Conservation (phyloP, 2,888 invertebrate species). For the Leuctra nigra region DNA sequence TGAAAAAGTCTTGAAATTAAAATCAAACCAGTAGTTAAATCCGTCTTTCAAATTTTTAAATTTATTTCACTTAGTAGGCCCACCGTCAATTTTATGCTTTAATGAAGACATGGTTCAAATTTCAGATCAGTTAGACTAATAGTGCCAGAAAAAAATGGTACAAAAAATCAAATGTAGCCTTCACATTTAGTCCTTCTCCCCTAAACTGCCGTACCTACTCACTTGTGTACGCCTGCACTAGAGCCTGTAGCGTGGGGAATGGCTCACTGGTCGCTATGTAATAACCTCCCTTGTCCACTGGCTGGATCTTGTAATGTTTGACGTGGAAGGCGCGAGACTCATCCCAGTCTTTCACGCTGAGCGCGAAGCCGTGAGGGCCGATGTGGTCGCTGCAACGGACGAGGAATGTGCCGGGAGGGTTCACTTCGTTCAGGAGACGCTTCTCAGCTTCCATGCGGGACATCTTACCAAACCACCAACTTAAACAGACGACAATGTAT, state of each 20-base stretch:
- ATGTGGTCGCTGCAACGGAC: slow-evolving; percentile 95
- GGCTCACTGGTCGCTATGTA: slow-evolving; percentile 95
- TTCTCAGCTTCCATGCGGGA: slow-evolving; percentile 96
- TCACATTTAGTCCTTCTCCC: too few relatives aligned
- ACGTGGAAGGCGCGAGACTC: slow-evolving; percentile 86
- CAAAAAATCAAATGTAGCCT: too few relatives aligned
- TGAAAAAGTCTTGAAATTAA: too few relatives aligned
- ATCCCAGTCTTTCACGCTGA: slow-evolving; percentile 92
- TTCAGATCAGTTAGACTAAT: neutral
- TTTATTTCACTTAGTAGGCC: too few relatives aligned
- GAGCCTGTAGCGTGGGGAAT: slow-evolving; percentile 82
- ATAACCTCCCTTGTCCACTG: slow-evolving; percentile 86
- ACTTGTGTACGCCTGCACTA: slow-evolving; percentile 95
- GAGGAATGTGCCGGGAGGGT: slow-evolving; percentile 89
- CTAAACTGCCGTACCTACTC: too few relatives aligned
- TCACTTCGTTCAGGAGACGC: slow-evolving; percentile 76
- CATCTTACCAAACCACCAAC: slow-evolving; percentile 98
- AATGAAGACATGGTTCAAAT: slow-evolving; percentile 5
- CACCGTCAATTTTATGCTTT: too few relatives aligned
- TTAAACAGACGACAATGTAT: too few relatives aligned
- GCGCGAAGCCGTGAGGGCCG: slow-evolving; percentile 78
- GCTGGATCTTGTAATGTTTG: slow-evolving; percentile 97
- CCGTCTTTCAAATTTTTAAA: too few relatives aligned
- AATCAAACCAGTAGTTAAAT: too few relatives aligned
- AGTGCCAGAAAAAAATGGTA: neutral